Conservation (phyloP, 2,797 vertebrate species). For the Eospalax fontanierii region DNA sequence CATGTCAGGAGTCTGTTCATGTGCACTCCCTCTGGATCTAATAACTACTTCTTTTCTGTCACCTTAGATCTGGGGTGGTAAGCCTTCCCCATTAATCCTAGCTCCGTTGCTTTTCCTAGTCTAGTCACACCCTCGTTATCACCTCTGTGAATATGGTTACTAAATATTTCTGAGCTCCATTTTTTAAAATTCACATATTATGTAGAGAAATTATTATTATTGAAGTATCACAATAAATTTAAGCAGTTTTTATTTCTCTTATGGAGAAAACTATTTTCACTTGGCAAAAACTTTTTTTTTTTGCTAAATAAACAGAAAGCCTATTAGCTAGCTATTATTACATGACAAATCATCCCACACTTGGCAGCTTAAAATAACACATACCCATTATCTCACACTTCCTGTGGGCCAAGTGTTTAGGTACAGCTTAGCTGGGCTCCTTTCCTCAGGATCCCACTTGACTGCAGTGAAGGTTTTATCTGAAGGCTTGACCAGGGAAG, state of each 20-base stretch:
- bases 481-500: not conserved
- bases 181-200: not conserved
- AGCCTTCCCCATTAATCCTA: not conserved
- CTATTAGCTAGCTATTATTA: not conserved
- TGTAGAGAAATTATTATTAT: conserved; percentile 3
- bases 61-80: not conserved
- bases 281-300: conserved; percentile 23
- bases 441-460: not conserved
- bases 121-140: not conserved
- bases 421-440: not conserved
- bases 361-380: not conserved
- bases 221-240: not conserved
- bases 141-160: not conserved
- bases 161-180: not conserved
- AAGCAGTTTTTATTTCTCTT: not conserved
- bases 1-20: not conserved
- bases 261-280: not conserved
- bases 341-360: not conserved
- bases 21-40: not conserved
- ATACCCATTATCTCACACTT: not conserved
- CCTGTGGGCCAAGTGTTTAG: not conserved
- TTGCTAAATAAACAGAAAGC: not conserved
- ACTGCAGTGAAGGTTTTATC: not conserved
- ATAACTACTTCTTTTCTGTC: not conserved
- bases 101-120: not conserved